phyloP scores from a whole-genome alignment of 37 sponge, comb jelly and placozoan species.

The Diacarnus erythraeanus region DNA sequence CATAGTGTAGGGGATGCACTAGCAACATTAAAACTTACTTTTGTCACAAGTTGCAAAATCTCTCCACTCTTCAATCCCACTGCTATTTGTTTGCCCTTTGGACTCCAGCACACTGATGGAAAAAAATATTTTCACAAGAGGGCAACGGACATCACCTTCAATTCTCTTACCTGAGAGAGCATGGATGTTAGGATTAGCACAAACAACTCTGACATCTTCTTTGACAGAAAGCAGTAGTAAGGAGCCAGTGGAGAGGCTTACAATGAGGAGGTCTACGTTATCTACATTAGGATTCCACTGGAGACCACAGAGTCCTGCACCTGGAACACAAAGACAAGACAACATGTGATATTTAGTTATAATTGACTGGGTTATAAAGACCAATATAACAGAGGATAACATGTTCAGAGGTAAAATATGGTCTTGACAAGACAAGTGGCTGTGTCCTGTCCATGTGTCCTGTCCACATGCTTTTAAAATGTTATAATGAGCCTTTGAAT shows the following conservation, averaged over 20 bases:
- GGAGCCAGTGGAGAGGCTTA: constrained; percentile 35
- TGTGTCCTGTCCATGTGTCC: no score
- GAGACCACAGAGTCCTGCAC: constrained; percentile 7
- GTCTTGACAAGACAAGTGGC: no score
- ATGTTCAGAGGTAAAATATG: not conserved
- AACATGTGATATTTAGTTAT: not conserved
- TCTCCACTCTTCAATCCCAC: constrained; percentile 68
- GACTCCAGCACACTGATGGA: constrained; percentile 85
- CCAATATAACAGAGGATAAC: constrained; percentile 3
- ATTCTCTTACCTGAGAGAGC: constrained; percentile 34
- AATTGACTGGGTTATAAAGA: no score
- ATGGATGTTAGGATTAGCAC: constrained; percentile 1
- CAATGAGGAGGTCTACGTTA: constrained; percentile 19
- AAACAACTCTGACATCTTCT: constrained; percentile 10
- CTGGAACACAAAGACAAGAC: not conserved
- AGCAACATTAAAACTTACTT: no score
- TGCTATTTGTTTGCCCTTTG: constrained; percentile 90
- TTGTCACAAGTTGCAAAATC: constrained; percentile 55
- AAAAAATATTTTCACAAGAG: not conserved
- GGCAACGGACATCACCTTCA: not conserved
- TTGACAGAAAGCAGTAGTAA: constrained; percentile 30
- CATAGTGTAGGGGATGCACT: no score
- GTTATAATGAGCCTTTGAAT: no score
- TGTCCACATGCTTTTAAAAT: no score
- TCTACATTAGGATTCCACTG: constrained; percentile 50